Evolutionary conservation across 2,797 vertebrate species (phyloP).

Genomic region (Amniataba percoides): DNA sequence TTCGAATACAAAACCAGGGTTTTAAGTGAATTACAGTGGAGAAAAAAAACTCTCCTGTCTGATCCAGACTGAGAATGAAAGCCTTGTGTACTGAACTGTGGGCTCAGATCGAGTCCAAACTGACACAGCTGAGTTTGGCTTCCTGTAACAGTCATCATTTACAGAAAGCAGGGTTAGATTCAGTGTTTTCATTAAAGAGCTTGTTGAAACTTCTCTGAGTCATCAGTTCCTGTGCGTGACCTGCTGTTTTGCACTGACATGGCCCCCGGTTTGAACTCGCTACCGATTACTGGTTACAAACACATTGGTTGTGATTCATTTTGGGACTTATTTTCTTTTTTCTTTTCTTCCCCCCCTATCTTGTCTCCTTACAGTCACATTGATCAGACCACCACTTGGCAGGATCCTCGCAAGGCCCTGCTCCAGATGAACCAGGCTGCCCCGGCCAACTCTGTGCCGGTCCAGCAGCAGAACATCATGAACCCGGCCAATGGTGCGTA

Average conservation of each 20-base stretch:
- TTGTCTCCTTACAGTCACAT: constrained; percentile 88
- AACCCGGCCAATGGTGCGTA: constrained; percentile 91
- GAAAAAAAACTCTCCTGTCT: not conserved
- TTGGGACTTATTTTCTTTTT: constrained; percentile 5
- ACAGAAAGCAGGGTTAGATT: constrained; percentile 46
- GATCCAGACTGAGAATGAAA: constrained; percentile 8
- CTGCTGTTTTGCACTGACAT: constrained; percentile 9
- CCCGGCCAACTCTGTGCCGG: constrained; percentile 88
- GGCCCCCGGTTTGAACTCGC: constrained; percentile 32
- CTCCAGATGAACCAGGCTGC: constrained; percentile 93
- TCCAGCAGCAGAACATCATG: constrained; percentile 93
- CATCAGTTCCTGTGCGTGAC: constrained; percentile 53
- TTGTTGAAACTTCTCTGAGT: constrained; percentile 49
- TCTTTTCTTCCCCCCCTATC: not conserved
- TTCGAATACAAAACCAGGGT: not conserved
- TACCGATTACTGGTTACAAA: constrained; percentile 23
- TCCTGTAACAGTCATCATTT: constrained; percentile 57
- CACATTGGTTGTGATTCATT: not conserved
- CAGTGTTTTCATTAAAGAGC: constrained; percentile 42
- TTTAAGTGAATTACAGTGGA: not conserved
- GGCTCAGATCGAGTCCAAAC: constrained; percentile 10
- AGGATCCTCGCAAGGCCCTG: constrained; percentile 96
- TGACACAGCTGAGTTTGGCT: constrained; percentile 28
- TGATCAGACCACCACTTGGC: constrained; percentile 98
- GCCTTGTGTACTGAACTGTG: constrained; percentile 24